Base-by-base conservation (phyloP, 2,888 invertebrate genomes). In the Clistopyga incitator region DNA sequence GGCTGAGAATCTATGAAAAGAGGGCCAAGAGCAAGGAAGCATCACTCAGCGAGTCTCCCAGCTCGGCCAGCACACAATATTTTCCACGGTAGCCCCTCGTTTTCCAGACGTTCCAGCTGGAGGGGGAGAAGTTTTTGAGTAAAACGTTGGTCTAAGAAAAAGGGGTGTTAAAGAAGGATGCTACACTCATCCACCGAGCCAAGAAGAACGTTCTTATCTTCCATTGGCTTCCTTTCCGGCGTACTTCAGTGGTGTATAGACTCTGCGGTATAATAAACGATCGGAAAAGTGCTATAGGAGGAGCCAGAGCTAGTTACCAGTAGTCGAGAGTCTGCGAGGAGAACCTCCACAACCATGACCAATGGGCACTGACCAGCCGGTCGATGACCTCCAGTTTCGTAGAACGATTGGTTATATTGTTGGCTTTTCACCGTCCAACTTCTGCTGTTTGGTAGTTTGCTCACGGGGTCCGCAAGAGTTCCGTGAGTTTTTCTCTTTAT, bases 191-290 rank as follows among this genome's bases (percentile, higher is more conserved):
- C 81, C 52, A 54, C 56, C 56, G 42, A 71, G 50, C 47, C 45
- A 71, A 72, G 67, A 78, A 72, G 78, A 81, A 70, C 75, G 81
- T 84, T 84, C 78, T 81, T 84, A 84, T 84, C 84, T 84, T 25
- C 65, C 77, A 81, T 78, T 84, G 84, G 84, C 78, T 84, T 54
- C 72, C 64, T 71, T 78, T 84, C 72, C 52, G 42, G 59, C 78
- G 80, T 80, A 78, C 83, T 84, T 78, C 75, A 61, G 70, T 52
- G 75, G 15, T 15, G 23, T 59, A 81, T 78, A 78, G 78, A 84
- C 78, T 78, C 78, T 18, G 18, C 45, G 75, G 78, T 75, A 81
- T 84, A 84, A 84, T 84, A 84, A 84, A 84, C 78, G 84, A 84
- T 84, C 84, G 71, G 78, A 54, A 34, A 84, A 84, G 81, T 81